Evolutionary conservation across 2,888 invertebrate genomes (phyloP), one percentile per base, ranked within the genome.

Genomic region (Trissoscelio sp.): DNA sequence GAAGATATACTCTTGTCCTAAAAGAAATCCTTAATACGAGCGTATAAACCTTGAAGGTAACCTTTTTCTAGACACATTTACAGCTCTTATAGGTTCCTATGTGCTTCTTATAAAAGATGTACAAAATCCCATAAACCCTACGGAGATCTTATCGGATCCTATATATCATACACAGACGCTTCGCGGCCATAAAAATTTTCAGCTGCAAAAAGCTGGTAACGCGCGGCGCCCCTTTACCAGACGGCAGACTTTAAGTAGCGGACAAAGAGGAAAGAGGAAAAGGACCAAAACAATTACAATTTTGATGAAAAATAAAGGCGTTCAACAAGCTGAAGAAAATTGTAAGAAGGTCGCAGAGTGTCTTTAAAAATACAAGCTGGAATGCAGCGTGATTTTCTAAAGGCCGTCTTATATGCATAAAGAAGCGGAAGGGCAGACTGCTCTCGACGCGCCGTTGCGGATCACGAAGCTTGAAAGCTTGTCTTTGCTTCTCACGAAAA

Each of bases 311-410:
- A 55, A 69, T 69, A 55, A 70, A 48, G 46, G 18, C 57, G 58
- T 67, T 72, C 44, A 72, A 72, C 58, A 67, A 77, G 66, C 64
- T 31, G 62, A 48, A 46, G 64, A 66, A 81, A 81, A 67, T 70
- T 81, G 22, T 53, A 57, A 75, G 58, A 73, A 77, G 72, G 55
- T 77, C 57, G 53, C 20, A 51, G 60, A 46, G 46, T 57, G 58
- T 66, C 51, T 79, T 55, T 28, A 69, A 74, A 62, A 60, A 69
- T 24, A 24, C 66, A 20, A 24, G 51, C 11, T 58, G 57, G 69
- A 73, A 78, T 66, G 72, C 60, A 55, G 31, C 69, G 55, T 78
- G 69, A 81, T 78, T 81, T 81, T 82, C 78, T 79, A 78, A 82
- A 82, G 70, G 16, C 64, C 57, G 66, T 74, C 70, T 69, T 62